Evolutionary conservation across 2,113 vertebrate species (phyloP).

Genomic region (Plestiodon gilberti): DNA sequence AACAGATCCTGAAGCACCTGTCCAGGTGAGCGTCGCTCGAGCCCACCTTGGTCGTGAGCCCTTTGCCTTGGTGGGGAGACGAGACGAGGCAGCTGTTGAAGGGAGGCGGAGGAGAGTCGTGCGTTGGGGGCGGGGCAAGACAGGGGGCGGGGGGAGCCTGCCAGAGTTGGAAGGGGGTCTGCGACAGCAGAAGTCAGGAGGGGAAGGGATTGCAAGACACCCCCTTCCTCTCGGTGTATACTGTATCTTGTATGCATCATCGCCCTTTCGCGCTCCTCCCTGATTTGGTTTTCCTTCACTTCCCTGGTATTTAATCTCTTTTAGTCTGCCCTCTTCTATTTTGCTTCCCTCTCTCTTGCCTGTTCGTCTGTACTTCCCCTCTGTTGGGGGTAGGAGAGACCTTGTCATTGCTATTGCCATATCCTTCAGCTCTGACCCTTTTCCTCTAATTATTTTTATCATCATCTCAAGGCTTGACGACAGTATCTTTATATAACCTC

Average conservation of each 20-base stretch:
- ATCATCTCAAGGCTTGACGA: not conserved
- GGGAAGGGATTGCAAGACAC: not conserved
- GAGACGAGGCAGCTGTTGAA: not conserved
- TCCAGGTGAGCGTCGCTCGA: slow-evolving; percentile 84
- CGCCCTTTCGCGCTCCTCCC: no score
- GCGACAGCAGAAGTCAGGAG: not conserved
- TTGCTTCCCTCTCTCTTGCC: no score
- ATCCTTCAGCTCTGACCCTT: not conserved
- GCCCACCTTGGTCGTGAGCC: no score
- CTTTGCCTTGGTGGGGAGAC: not conserved
- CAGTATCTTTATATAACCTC: no score
- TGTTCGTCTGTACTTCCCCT: not conserved
- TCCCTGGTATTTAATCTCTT: not conserved
- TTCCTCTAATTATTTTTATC: no score
- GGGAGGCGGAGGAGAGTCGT: not conserved
- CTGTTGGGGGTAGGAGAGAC: no score
- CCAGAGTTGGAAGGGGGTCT: not conserved
- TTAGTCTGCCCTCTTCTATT: not conserved
- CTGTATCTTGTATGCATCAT: not conserved
- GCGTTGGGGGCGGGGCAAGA: not conserved
- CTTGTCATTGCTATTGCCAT: not conserved
- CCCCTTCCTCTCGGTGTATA: not conserved
- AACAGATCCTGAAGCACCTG: slow-evolving; percentile 96
- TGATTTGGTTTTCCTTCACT: not conserved
- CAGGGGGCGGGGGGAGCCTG: not conserved